phyloP scores from a whole-genome alignment of 2,113 vertebrate genomes.

The Regulus satrapa region DNA sequence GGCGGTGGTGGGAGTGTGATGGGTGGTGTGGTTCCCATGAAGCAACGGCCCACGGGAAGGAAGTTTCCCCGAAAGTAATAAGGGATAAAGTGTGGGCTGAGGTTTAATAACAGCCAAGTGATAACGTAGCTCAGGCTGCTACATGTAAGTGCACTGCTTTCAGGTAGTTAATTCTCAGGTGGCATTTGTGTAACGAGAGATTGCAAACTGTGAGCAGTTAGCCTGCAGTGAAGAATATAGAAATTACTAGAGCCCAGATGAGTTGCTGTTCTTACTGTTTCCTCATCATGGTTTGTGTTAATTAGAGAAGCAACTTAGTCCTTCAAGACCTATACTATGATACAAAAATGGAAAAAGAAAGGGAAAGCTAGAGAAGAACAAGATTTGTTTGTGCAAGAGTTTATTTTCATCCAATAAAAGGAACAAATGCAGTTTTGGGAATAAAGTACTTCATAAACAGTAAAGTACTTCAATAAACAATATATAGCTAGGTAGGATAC shows the following conservation, averaged over 20 bases:
- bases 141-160: background rate
- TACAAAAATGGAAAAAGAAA: background rate
- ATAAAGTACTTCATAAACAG: background rate
- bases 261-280: background rate
- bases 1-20: background rate
- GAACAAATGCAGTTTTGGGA: background rate
- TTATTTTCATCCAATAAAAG: background rate
- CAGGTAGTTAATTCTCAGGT: background rate
- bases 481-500: background rate
- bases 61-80: background rate
- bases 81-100: background rate
- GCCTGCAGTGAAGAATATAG: background rate
- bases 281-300: rapidly evolving
- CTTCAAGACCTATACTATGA: background rate
- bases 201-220: background rate
- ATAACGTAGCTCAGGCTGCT: background rate
- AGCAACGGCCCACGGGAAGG: background rate
- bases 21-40: background rate
- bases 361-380: background rate
- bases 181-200: background rate
- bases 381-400: background rate
- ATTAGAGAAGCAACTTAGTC: background rate
- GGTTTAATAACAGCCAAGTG: background rate
- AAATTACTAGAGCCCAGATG: background rate
- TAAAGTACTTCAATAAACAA: too few relatives aligned